These are phyloP conservation scores for Dryomyza anilis DNA, from an alignment of 2,888 invertebrate species.

Conservation along the genomic window DNA sequence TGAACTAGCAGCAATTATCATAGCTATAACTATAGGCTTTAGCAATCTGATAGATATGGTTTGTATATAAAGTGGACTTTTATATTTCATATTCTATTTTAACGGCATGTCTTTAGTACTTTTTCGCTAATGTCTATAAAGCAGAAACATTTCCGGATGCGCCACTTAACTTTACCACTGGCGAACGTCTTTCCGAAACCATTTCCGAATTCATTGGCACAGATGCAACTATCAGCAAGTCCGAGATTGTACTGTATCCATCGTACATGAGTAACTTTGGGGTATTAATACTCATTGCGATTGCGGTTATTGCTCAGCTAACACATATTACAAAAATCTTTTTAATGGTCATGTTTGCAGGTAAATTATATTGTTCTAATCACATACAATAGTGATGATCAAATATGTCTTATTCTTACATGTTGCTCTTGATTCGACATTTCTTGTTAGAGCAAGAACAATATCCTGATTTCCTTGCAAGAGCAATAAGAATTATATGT, in stretches of 20 bases:
- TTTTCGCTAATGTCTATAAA: constrained; percentile 41
- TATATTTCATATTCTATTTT: not conserved
- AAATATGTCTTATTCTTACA: too few relatives aligned
- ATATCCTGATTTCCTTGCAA: too few relatives aligned
- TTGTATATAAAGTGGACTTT: constrained; percentile 43
- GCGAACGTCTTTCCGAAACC: constrained; percentile 37
- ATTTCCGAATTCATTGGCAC: constrained; percentile 44
- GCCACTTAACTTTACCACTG: too few relatives aligned
- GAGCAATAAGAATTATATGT: too few relatives aligned
- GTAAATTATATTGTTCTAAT: constrained; percentile 39
- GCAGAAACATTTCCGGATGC: constrained; percentile 49
- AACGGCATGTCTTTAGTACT: constrained; percentile 36
- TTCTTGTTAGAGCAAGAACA: too few relatives aligned
- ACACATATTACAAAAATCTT: constrained; percentile 73
- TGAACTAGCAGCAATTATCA: constrained; percentile 65
- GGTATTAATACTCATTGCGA: constrained; percentile 71
- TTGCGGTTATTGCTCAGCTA: constrained; percentile 74
- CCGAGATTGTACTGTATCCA: constrained; percentile 63
- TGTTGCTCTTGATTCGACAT: too few relatives aligned
- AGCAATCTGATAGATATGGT: constrained; percentile 70
- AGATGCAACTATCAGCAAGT: constrained; percentile 41
- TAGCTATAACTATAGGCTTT: constrained; percentile 65
- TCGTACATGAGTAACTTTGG: constrained; percentile 76
- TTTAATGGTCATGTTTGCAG: constrained; percentile 68
- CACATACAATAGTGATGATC: too few relatives aligned